Evolutionary conservation across 2,888 invertebrate genomes (phyloP).

Genomic region (Nephrotoma flavescens): DNA sequence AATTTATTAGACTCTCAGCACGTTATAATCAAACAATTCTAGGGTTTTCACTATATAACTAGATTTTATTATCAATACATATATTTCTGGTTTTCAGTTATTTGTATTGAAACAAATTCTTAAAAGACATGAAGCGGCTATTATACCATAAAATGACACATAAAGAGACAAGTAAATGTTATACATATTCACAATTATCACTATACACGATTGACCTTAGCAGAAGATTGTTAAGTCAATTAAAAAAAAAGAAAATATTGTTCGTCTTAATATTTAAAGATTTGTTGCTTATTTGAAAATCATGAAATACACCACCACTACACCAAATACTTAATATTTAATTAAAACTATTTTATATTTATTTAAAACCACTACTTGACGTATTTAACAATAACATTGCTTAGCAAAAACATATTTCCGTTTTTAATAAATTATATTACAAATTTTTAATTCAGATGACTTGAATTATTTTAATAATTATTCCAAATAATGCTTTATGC

Average conservation of each 20-base stretch:
- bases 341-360: neutral
- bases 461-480: neutral
- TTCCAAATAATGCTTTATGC: neutral
- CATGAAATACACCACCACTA: neutral
- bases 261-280: neutral
- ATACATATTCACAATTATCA: neutral
- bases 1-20: neutral
- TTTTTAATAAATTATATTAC: neutral
- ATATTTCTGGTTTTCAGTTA: neutral
- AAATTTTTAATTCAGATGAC: neutral
- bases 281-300: neutral
- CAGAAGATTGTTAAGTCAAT: neutral
- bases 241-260: neutral
- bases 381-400: neutral
- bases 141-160: neutral
- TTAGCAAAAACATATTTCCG: neutral
- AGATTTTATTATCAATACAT: neutral
- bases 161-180: neutral
- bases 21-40: neutral
- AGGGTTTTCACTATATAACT: neutral
- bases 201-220: neutral
- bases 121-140: neutral
- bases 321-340: neutral
- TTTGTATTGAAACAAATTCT: neutral
- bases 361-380: neutral